Evolutionary conservation across 2,113 vertebrate genomes (phyloP).

Genomic region (Phrynocephalus versicolor): DNA sequence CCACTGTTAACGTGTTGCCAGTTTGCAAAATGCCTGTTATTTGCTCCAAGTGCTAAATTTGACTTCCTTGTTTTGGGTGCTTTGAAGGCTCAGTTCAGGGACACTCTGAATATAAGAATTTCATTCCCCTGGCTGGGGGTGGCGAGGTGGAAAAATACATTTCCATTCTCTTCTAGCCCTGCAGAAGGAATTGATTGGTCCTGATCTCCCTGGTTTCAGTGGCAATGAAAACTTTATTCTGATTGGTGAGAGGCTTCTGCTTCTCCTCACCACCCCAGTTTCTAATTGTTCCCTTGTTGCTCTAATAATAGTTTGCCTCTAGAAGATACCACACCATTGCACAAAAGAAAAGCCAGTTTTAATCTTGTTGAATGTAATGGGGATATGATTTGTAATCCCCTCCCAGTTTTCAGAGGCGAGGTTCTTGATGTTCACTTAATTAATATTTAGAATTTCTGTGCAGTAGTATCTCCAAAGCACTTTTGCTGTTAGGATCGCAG

Average conservation of each 20-base stretch:
- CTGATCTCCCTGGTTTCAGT: not conserved
- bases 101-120: not conserved
- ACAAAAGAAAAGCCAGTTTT: not conserved
- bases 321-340: too few species aligned
- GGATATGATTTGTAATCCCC: not conserved
- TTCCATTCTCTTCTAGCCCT: not conserved
- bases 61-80: not conserved
- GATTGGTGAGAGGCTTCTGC: not conserved
- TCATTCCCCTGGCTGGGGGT: not conserved
- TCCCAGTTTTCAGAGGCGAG: not conserved
- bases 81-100: not conserved
- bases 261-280: not conserved
- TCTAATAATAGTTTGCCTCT: not conserved
- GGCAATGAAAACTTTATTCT: not conserved
- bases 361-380: not conserved
- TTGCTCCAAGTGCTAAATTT: not conserved
- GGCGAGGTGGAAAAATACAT: not conserved
- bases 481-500: not conserved
- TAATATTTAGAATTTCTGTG: conserved; percentile 4
- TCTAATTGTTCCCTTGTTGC: not conserved
- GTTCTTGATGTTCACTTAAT: not conserved
- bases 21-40: not conserved
- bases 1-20: not conserved
- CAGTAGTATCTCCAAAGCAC: not conserved
- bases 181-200: not conserved